phyloP scores from a whole-genome alignment of 2,888 invertebrate species.

The Eupelmus urozonus region DNA sequence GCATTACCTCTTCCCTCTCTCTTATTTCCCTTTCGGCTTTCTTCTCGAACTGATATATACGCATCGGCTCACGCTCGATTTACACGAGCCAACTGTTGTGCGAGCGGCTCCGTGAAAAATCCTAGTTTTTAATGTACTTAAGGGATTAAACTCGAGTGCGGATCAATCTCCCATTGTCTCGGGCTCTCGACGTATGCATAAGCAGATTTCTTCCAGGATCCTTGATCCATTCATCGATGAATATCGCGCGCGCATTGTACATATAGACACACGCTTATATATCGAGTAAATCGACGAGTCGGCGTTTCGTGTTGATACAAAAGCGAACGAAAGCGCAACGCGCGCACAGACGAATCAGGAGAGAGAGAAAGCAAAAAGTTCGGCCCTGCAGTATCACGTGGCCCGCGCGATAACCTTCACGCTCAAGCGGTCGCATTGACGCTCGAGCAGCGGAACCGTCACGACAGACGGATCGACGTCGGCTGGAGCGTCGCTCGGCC shows the following conservation, averaged over 20 bases:
- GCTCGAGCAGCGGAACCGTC: constrained; percentile 63
- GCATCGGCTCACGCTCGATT: not conserved
- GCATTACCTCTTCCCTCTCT: not conserved
- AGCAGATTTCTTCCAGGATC: constrained; percentile 29
- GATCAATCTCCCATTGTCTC: not conserved
- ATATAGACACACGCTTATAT: no score
- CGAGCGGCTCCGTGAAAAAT: not conserved
- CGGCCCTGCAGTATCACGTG: constrained; percentile 38
- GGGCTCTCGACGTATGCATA: not conserved
- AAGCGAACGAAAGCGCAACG: no score
- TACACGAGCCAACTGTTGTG: not conserved
- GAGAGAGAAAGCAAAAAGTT: not conserved
- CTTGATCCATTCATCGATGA: constrained; percentile 19
- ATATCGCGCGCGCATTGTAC: not conserved
- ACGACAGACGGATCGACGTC: constrained; percentile 60
- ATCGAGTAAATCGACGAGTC: no score
- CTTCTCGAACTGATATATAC: not conserved
- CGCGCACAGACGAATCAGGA: not conserved
- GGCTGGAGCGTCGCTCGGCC: constrained; percentile 52
- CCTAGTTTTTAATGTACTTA: not conserved
- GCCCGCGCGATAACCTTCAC: constrained; percentile 63
- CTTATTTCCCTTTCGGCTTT: no score
- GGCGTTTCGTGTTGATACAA: no score
- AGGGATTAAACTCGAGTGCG: not conserved
- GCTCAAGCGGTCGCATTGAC: constrained; percentile 67